A percentile compares a stretch with the other conserved stretches of the same genome.
Evolutionary conservation across 2,797 vertebrate species (phyloP).

Genomic region (Smutsia temminckii): DNA sequence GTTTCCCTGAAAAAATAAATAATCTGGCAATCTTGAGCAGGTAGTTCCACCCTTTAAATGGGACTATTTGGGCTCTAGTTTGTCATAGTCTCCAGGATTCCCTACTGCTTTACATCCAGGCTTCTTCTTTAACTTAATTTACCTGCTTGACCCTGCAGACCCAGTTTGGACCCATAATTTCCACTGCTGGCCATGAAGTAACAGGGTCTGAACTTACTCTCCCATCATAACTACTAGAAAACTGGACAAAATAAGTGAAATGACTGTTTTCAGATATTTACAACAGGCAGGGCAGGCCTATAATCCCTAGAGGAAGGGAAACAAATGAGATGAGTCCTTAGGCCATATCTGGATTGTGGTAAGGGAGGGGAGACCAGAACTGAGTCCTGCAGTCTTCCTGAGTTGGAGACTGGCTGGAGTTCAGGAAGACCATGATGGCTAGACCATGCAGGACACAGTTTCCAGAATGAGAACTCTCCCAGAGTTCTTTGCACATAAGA

Average conservation of each 20-base stretch:
- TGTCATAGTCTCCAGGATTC: background rate
- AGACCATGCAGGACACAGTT: background rate
- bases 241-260: background rate
- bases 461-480: background rate
- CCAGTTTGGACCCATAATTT: background rate
- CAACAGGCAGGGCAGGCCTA: background rate
- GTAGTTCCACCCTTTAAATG: background rate
- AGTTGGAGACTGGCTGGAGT: background rate
- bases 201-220: background rate
- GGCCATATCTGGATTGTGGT: accelerated
- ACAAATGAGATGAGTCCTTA: background rate
- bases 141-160: background rate
- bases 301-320: background rate
- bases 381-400: background rate
- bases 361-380: background rate
- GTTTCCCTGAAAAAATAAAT: background rate
- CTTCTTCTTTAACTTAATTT: background rate
- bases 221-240: background rate
- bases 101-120: background rate
- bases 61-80: background rate
- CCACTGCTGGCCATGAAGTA: background rate
- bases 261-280: background rate
- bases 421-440: background rate
- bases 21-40: background rate
- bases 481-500: background rate